Evolutionary conservation across 2,113 vertebrate species (phyloP).

Genomic region (Chamaetylas fuelleborni): DNA sequence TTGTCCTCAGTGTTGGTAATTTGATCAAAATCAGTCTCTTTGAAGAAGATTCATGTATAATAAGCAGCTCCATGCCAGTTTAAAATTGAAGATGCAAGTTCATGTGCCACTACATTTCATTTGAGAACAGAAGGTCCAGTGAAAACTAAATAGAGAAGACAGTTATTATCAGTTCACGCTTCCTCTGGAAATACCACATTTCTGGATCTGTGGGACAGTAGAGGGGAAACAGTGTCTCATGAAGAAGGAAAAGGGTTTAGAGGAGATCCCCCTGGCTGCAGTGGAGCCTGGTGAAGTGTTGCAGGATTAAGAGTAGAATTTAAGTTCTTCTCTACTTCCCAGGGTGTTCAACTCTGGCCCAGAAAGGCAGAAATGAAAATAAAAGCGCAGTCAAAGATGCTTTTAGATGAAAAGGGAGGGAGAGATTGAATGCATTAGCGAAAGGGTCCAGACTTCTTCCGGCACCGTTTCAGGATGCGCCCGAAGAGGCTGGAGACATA

Average conservation of each 20-base stretch:
- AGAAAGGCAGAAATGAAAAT: not conserved
- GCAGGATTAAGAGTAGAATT: not conserved
- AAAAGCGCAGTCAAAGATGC: not conserved
- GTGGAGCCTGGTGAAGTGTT: not conserved
- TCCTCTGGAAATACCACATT: not conserved
- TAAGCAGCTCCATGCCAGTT: not conserved
- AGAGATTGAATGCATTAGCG: not conserved
- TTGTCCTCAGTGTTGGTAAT: not conserved
- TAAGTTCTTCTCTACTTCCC: not conserved
- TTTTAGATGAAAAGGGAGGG: not conserved
- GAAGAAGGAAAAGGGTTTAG: not conserved
- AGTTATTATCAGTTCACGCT: not conserved
- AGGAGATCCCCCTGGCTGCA: not conserved
- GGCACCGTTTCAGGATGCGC: rapidly evolving
- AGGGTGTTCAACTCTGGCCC: not conserved
- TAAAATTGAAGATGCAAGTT: not conserved
- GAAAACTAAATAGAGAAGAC: not conserved
- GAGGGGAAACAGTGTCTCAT: not conserved
- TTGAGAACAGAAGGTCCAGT: not conserved
- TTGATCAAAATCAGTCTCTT: not conserved
- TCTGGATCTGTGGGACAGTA: not conserved
- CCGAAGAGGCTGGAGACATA: not conserved
- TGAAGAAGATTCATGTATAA: not conserved
- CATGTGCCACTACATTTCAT: not conserved
- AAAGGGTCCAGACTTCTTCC: not conserved